phyloP scores from a whole-genome alignment of 2,888 invertebrate genomes.

The Agrochola macilenta region DNA sequence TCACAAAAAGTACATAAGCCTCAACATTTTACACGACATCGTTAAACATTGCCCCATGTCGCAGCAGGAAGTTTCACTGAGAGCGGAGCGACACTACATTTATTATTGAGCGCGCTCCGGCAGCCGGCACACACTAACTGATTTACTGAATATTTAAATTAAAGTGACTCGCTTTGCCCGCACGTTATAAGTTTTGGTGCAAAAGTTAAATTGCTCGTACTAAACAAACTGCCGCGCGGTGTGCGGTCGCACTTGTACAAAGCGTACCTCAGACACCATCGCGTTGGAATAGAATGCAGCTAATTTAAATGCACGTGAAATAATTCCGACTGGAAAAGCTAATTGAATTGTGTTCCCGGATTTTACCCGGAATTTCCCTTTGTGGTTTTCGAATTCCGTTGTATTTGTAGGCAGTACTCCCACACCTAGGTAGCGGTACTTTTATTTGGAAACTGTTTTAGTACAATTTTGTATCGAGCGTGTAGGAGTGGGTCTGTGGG shows the following conservation, averaged over 20 bases:
- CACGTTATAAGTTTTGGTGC: conserved; percentile 58
- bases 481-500: neutral
- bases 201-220: conserved; percentile 68
- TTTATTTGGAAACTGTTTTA: neutral
- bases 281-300: conserved; percentile 30
- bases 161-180: conserved; percentile 54
- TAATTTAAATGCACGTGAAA: conserved; percentile 52
- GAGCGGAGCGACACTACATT: conserved; percentile 39
- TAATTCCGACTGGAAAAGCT: conserved; percentile 45
- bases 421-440: neutral
- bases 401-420: conserved; percentile 1
- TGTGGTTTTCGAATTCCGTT: conserved; percentile 17
- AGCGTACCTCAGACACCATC: conserved; percentile 15
- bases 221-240: conserved; percentile 60
- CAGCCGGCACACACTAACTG: conserved; percentile 57
- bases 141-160: conserved; percentile 70
- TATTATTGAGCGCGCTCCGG: conserved; percentile 50
- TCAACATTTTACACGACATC: conserved; percentile 16
- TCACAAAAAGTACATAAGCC: neutral
- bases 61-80: conserved; percentile 31
- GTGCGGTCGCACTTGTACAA: conserved; percentile 38
- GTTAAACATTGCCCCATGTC: conserved; percentile 34
- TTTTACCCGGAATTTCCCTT: conserved; percentile 22
- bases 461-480: neutral
- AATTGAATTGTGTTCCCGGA: conserved; percentile 42